phyloP scores from a whole-genome alignment of 2,113 vertebrate genomes.

The Oryzias woworae region DNA sequence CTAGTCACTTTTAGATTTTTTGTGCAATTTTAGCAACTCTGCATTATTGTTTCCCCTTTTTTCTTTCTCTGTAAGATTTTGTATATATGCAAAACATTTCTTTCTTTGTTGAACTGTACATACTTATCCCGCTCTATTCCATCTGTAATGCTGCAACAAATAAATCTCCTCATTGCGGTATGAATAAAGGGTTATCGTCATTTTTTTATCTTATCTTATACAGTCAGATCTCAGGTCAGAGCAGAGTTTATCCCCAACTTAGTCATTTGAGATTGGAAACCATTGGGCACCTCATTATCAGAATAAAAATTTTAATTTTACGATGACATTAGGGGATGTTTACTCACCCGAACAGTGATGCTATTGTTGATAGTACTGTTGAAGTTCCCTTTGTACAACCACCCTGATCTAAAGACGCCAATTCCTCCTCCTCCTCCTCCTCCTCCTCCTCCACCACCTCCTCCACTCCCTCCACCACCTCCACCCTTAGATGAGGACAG shows the following conservation, averaged over 20 bases:
- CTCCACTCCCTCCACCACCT: constrained; percentile 75
- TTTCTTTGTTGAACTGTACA: too few species aligned
- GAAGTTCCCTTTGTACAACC: constrained; percentile 99
- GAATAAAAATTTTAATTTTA: background rate
- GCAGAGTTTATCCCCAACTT: background rate
- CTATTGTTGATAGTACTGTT: constrained; percentile 98
- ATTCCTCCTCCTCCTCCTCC: constrained; percentile 78
- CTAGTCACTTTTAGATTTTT: too few species aligned
- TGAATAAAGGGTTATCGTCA: too few species aligned
- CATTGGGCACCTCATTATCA: background rate
- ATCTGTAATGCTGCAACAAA: too few species aligned
- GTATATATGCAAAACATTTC: too few species aligned
- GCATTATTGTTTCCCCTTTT: too few species aligned
- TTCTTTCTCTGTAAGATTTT: too few species aligned
- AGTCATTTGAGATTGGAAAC: too few species aligned
- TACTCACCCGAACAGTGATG: constrained; percentile 94
- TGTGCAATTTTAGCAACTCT: too few species aligned
- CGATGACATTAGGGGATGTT: background rate
- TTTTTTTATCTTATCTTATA: too few species aligned
- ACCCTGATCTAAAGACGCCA: constrained; percentile 94
- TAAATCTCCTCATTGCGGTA: too few species aligned
- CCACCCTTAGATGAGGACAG: constrained; percentile 96
- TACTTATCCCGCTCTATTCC: too few species aligned
- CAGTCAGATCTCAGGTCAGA: background rate
- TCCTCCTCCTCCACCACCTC: constrained; percentile 79